These are phyloP conservation scores for Smittia aterrima DNA, from an alignment of 2,888 invertebrate genomes.

Conservation along the genomic window DNA sequence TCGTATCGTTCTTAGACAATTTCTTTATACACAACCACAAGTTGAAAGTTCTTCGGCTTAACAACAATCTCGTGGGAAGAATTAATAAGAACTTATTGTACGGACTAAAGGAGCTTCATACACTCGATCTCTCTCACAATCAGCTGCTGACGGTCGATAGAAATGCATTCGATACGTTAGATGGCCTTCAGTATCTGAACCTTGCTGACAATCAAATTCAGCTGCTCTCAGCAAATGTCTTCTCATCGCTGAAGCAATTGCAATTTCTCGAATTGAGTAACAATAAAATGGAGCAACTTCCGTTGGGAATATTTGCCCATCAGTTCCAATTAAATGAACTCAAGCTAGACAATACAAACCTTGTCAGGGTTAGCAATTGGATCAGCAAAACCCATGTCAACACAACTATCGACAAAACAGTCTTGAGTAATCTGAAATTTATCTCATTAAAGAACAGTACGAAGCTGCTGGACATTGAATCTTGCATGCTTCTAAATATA, in stretches of 20 bases:
- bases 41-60: constrained; percentile 63
- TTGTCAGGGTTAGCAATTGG: constrained; percentile 60
- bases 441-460: constrained; percentile 64
- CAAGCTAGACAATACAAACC: constrained; percentile 64
- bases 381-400: constrained; percentile 57
- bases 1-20: constrained; percentile 73
- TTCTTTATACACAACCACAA: constrained; percentile 72
- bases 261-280: constrained; percentile 59
- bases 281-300: constrained; percentile 58
- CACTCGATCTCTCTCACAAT: constrained; percentile 66
- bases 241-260: constrained; percentile 56
- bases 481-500: constrained; percentile 63
- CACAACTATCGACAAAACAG: constrained; percentile 50
- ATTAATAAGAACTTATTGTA: constrained; percentile 72
- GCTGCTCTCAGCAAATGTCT: constrained; percentile 53
- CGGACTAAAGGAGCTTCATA: constrained; percentile 66
- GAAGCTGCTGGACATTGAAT: constrained; percentile 62
- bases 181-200: constrained; percentile 59
- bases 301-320: constrained; percentile 63
- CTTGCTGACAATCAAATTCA: constrained; percentile 61
- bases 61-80: constrained; percentile 68
- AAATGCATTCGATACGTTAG: constrained; percentile 69
- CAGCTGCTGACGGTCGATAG: constrained; percentile 61
- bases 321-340: constrained; percentile 62
- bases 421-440: constrained; percentile 62